These are phyloP conservation scores for Psephotus haematonotus DNA, from an alignment of 2,113 vertebrate genomes.

Conservation along the genomic window DNA sequence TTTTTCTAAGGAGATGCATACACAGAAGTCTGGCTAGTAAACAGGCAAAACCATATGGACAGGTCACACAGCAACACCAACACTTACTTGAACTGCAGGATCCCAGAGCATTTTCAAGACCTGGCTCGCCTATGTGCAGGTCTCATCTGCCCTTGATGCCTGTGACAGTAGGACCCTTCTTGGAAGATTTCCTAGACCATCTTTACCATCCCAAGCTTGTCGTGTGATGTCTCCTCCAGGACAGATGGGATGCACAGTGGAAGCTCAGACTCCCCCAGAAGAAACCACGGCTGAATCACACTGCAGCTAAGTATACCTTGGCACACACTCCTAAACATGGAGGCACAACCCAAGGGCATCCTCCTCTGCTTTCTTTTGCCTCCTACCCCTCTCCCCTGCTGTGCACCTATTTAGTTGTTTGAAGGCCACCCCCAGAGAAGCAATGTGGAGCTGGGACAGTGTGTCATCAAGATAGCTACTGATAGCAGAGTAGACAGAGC, in stretches of 20 bases:
- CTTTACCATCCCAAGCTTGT: rapidly evolving
- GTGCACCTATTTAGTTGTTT: background rate
- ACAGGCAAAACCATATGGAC: constrained; percentile 17
- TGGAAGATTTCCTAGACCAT: background rate
- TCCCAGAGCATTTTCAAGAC: background rate
- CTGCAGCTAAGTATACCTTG: background rate
- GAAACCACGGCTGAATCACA: background rate
- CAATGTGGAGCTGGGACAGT: background rate
- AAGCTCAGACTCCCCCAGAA: background rate
- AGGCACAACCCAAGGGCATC: background rate
- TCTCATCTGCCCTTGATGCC: constrained; percentile 7
- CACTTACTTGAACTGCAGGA: constrained; percentile 7
- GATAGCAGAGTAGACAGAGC: constrained; percentile 36
- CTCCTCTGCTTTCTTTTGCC: background rate
- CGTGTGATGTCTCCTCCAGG: constrained; percentile 7
- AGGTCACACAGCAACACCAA: background rate
- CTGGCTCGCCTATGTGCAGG: background rate
- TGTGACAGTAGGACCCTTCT: background rate
- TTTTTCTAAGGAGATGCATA: background rate
- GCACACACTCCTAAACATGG: background rate
- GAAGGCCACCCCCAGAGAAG: background rate
- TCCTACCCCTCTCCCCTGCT: background rate
- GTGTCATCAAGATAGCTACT: background rate
- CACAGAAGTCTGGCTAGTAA: background rate
- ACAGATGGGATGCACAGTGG: background rate